These are phyloP conservation scores for Gymnopithys bicolor DNA, from an alignment of 2,797 vertebrate genomes.

Conservation along the genomic window DNA sequence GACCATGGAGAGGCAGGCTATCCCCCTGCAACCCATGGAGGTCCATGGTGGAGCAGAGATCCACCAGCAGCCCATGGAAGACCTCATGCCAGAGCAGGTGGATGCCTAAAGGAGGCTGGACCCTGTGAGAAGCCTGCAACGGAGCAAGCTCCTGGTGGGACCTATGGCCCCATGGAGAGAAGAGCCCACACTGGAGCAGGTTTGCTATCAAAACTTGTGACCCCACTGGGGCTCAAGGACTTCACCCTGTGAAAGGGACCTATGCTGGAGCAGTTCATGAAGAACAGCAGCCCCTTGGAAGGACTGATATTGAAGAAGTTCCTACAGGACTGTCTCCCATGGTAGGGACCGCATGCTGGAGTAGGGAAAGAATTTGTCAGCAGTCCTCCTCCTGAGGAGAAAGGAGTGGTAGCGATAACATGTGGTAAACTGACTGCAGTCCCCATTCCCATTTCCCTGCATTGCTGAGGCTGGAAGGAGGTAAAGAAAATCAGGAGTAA, in stretches of 20 bases:
- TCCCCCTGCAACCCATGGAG: not conserved
- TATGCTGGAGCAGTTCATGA: not conserved
- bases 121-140: not conserved
- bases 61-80: not conserved
- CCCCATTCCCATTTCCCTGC: not conserved
- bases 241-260: not conserved
- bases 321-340: not conserved
- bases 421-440: not conserved
- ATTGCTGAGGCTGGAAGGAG: fast-evolving
- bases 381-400: not conserved
- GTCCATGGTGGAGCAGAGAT: not conserved
- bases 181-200: not conserved
- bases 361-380: not conserved
- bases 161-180: not conserved
- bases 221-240: not conserved
- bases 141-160: not conserved
- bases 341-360: not conserved
- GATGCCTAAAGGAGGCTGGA: not conserved
- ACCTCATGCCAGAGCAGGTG: not conserved
- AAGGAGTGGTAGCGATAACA: not conserved
- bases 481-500: not conserved
- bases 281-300: not conserved
- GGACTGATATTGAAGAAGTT: not conserved
- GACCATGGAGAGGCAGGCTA: not conserved
- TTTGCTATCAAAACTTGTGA: not conserved